Conservation (phyloP, 2,797 vertebrate genomes). For the Poeciliopsis presidionis region DNA sequence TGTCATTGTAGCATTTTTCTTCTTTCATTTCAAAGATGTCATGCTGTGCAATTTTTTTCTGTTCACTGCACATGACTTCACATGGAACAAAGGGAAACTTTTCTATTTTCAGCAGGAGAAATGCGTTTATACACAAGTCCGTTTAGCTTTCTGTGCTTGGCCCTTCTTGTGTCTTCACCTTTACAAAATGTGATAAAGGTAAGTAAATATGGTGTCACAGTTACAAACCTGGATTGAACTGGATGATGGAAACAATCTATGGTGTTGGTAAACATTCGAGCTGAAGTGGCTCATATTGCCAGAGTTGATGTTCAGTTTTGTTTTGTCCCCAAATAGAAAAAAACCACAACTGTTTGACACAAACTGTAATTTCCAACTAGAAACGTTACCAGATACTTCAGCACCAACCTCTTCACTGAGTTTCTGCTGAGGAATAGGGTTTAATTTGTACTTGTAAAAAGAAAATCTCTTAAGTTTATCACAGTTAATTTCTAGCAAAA, state of each 20-base stretch:
- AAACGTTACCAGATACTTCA: neutral
- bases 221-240: neutral
- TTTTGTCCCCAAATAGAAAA: neutral
- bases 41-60: neutral
- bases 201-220: neutral
- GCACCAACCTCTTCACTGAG: neutral
- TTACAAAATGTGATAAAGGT: neutral
- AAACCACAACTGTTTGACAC: neutral
- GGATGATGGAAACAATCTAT: neutral
- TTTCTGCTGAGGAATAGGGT: neutral
- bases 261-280: neutral
- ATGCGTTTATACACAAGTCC: neutral
- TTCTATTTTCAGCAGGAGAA: neutral
- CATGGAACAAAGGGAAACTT: neutral
- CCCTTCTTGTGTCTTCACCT: neutral
- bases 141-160: neutral
- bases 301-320: neutral
- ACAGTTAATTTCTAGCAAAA: neutral
- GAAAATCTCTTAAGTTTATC: neutral
- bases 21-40: neutral
- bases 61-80: neutral
- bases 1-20: constrained; percentile 12
- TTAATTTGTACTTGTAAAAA: neutral
- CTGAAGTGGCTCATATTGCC: neutral
- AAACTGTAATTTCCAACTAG: neutral